Percentiles rank a stretch among this genome's conserved stretches.
These are phyloP conservation scores for Naso thynnoides DNA, from an alignment of 2,797 vertebrate genomes.

Conservation along the genomic window DNA sequence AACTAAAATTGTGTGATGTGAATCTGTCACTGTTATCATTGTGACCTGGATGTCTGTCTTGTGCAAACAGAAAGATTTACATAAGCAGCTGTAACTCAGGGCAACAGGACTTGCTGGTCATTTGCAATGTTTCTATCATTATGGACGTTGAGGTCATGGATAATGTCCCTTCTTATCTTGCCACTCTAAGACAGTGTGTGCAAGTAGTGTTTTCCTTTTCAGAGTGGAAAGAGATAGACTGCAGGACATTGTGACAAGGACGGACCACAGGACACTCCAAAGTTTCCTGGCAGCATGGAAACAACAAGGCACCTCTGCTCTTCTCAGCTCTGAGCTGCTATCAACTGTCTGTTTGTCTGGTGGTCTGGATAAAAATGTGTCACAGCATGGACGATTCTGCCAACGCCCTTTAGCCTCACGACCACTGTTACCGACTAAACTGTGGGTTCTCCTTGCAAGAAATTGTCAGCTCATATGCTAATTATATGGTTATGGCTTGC, in stretches of 20 bases:
- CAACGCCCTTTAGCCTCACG: conserved; percentile 45
- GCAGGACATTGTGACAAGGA: conserved; percentile 42
- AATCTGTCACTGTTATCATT: neutral
- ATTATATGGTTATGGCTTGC: conserved; percentile 54
- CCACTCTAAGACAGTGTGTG: conserved; percentile 20
- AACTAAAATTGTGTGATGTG: too few species aligned
- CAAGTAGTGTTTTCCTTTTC: conserved; percentile 43
- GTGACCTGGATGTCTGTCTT: neutral
- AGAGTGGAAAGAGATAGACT: conserved; percentile 53
- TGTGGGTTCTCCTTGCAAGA: conserved; percentile 41
- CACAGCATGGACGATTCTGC: conserved; percentile 31
- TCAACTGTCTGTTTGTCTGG: conserved; percentile 51
- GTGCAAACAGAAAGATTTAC: neutral
- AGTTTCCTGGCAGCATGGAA: conserved; percentile 62
- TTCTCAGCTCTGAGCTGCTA: conserved; percentile 43
- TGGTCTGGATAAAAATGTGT: conserved; percentile 55
- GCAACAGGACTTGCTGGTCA: neutral
- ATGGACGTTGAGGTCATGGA: conserved; percentile 50
- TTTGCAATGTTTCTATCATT: conserved; percentile 28
- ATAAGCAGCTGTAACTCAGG: neutral
- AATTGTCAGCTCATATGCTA: conserved; percentile 52
- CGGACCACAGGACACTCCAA: conserved; percentile 47
- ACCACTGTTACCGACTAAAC: conserved; percentile 45
- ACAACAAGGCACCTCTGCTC: conserved; percentile 57
- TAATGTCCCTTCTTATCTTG: conserved; percentile 47